Base-by-base conservation (phyloP, 2,113 vertebrate species). In the Callionymus lyra region DNA sequence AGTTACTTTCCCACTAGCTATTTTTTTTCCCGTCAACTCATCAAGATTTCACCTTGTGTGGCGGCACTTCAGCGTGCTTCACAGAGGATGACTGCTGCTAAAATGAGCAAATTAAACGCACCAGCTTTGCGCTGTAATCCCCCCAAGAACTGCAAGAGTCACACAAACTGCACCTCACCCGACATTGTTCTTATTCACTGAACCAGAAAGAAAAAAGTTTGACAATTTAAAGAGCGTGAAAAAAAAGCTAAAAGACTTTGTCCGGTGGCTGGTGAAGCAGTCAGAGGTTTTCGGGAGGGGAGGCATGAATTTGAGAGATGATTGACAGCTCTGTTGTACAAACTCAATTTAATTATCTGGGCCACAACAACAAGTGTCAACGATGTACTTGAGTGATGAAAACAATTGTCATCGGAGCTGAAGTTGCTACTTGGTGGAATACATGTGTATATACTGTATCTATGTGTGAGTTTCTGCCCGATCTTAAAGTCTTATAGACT, bases 1-100 rank as follows among this genome's bases (percentile, higher is more conserved):
- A 74, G 54, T 59, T 70, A 58, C 45, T 48, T 67, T 70, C 72
- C 68, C 63, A 74, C 84, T 81, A n/a, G n/a, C n/a, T n/a, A 74
- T 79, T 76, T 77, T 76, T 64, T 63, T 64, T 68, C 64, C 70
- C 64, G 74, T 72, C 74, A 70, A 44, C 5, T 16, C 70, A 63
- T 79, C 70, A 49, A 59, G 63, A 73, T 63, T 60, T 70, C 61
- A 56, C 62, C 76, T 65, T 34, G 51, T 38, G 50, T 12, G 19
- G 55, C 64, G 36, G 51, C 45, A 32, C 51, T 59, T 65, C 73
- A 64, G 69, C 60, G 51, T 45, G 53, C 35, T 50, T 34, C 57
- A 55, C 15, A 57, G 34, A 16, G 38, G 49, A 41, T 18, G 62
- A 44, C 63, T 47, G 63, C 47, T 47, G 58, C 46, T 31, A 31